A percentile compares a stretch with the other conserved stretches of the same genome.
These are phyloP conservation scores for Cheilosia variabilis DNA, from an alignment of 2,888 invertebrate species.

Conservation along the genomic window DNA sequence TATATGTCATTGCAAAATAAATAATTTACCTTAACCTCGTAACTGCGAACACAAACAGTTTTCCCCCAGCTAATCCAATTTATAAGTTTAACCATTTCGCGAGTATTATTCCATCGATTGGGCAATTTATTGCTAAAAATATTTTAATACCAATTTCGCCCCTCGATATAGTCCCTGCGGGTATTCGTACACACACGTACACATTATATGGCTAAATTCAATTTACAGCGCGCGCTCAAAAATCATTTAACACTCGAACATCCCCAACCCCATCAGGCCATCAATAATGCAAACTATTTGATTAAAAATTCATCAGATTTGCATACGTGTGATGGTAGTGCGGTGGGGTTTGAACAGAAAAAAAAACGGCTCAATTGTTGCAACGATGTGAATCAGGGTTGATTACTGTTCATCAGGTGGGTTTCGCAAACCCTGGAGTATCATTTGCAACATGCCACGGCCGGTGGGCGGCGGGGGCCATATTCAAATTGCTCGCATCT, in stretches of 20 bases:
- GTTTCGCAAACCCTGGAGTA: conserved; percentile 53
- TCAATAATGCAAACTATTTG: conserved; percentile 77
- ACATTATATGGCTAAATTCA: conserved; percentile 33
- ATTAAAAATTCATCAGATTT: conserved; percentile 77
- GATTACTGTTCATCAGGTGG: conserved; percentile 67
- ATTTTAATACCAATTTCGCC: conserved; percentile 47
- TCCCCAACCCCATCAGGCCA: conserved; percentile 46
- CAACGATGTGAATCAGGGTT: conserved; percentile 46
- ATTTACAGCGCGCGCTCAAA: conserved; percentile 31
- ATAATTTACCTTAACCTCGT: background rate
- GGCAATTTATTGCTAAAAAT: conserved; percentile 39
- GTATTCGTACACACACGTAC: conserved; percentile 28
- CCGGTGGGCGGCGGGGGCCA: background rate
- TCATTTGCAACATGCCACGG: conserved; percentile 18
- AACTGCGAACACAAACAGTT: background rate
- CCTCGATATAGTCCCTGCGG: conserved; percentile 32
- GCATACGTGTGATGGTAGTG: conserved; percentile 57
- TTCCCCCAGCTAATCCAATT: conserved; percentile 24
- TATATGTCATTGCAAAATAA: too few relatives aligned
- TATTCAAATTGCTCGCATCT: conserved; percentile 42
- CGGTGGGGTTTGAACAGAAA: conserved; percentile 1
- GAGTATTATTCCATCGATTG: conserved; percentile 48
- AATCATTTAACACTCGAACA: conserved; percentile 65
- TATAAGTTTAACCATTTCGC: conserved; percentile 35
- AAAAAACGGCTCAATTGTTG: conserved; percentile 56